Percentiles rank a stretch among this genome's conserved stretches.
Evolutionary conservation across 2,113 vertebrate genomes (phyloP).

Genomic region (Callionymus lyra): DNA sequence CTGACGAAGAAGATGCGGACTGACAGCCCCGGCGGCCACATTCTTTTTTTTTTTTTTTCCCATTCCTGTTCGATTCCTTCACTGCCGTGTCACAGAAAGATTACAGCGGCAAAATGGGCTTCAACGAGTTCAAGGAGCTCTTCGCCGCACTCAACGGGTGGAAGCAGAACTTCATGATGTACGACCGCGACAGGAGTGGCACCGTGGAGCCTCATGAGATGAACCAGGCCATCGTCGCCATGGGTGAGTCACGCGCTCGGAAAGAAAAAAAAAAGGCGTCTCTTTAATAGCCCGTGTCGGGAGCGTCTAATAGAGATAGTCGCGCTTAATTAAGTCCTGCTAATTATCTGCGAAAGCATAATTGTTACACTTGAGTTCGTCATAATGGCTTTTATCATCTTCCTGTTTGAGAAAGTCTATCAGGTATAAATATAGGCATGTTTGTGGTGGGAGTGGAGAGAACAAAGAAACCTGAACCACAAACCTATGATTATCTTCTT

Average conservation of each 20-base stretch:
- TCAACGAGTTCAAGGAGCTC: conserved; percentile 86
- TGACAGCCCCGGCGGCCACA: too few species aligned
- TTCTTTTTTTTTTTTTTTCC: too few species aligned
- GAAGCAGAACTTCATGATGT: conserved; percentile 86
- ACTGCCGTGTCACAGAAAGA: conserved; percentile 68
- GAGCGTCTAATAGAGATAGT: not conserved
- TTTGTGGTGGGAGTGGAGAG: too few species aligned
- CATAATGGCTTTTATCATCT: too few species aligned
- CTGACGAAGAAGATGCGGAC: too few species aligned
- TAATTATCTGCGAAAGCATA: not conserved
- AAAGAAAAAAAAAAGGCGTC: not conserved
- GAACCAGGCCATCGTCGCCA: conserved; percentile 68
- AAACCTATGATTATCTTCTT: too few species aligned
- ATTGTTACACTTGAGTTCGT: conserved; percentile 1
- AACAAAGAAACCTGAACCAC: not conserved
- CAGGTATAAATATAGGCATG: too few species aligned
- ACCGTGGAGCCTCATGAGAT: conserved; percentile 79
- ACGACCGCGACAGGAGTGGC: conserved; percentile 78
- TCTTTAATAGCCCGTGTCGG: not conserved
- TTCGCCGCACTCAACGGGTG: conserved; percentile 77
- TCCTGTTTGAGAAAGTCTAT: too few species aligned
- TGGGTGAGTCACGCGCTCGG: conserved; percentile 69
- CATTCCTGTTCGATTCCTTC: conserved; percentile 39
- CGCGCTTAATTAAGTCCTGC: too few species aligned
- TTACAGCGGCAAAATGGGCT: conserved; percentile 84